Evolutionary conservation across 2,113 vertebrate species (phyloP).

Genomic region (Panthera leo): DNA sequence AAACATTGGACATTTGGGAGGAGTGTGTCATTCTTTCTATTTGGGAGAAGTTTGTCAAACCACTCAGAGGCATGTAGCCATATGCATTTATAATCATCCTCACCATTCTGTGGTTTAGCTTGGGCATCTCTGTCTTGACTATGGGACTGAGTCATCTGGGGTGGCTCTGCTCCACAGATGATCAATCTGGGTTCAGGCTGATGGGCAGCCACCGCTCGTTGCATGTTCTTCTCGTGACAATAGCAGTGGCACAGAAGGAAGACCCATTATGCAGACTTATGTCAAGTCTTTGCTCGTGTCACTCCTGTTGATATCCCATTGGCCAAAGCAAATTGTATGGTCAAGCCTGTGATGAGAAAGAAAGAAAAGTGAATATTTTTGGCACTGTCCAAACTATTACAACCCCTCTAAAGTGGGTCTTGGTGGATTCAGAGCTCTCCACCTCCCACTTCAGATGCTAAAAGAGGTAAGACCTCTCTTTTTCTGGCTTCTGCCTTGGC

Average conservation of each 20-base stretch:
- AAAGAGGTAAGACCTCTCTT: not conserved
- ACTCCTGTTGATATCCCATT: not conserved
- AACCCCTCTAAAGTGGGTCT: not conserved
- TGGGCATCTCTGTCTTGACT: not conserved
- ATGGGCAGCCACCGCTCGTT: not conserved
- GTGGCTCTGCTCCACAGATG: not conserved
- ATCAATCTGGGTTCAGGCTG: not conserved
- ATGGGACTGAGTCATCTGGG: not conserved
- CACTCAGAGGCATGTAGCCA: not conserved
- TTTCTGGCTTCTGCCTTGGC: not conserved
- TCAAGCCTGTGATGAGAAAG: not conserved
- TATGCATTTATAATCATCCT: not conserved
- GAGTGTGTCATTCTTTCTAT: not conserved
- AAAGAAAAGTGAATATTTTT: constrained; percentile 1
- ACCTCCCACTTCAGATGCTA: not conserved
- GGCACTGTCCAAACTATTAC: not conserved
- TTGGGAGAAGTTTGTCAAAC: not conserved
- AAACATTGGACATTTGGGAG: not conserved
- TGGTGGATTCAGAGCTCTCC: not conserved
- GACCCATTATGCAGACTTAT: not conserved
- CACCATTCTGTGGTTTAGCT: not conserved
- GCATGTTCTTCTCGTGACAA: not conserved
- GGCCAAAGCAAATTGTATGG: not conserved
- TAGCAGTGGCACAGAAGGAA: not conserved
- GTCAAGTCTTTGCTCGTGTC: not conserved